Evolutionary conservation across 2,113 vertebrate species (phyloP).

Genomic region (Scartelaos histophorus): DNA sequence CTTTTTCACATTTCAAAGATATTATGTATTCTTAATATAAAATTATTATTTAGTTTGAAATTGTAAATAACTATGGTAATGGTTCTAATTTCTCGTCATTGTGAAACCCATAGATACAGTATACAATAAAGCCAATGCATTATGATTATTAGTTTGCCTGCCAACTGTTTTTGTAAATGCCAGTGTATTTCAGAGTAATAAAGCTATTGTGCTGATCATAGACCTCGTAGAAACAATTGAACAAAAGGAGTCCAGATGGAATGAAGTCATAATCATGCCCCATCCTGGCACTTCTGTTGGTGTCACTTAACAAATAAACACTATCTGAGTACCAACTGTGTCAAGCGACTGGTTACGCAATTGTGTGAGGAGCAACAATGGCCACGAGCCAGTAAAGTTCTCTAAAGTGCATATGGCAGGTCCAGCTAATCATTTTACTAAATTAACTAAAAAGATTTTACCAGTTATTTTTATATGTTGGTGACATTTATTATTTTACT

Average conservation of each 20-base stretch:
- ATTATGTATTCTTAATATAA: too few relatives aligned
- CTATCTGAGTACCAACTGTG: constrained; percentile 29
- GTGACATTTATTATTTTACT: too few relatives aligned
- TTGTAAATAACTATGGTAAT: too few relatives aligned
- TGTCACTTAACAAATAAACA: constrained; percentile 40
- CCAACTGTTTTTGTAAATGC: neutral
- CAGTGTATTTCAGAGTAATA: constrained; percentile 24
- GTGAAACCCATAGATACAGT: too few relatives aligned
- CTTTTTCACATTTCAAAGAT: too few relatives aligned
- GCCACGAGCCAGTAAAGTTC: neutral
- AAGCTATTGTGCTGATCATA: constrained; percentile 31
- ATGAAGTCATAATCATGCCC: constrained; percentile 43
- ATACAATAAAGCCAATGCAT: too few relatives aligned
- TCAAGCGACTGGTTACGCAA: constrained; percentile 36
- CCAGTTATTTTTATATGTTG: too few relatives aligned
- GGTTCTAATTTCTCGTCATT: too few relatives aligned
- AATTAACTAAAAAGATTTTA: too few relatives aligned
- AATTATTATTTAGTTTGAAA: too few relatives aligned
- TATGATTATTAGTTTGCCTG: too few relatives aligned
- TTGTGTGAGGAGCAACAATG: constrained; percentile 21
- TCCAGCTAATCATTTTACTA: too few relatives aligned
- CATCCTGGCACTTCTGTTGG: constrained; percentile 38
- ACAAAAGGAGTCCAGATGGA: constrained; percentile 54
- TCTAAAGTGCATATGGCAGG: neutral
- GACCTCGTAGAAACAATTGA: constrained; percentile 28